Percentiles rank a stretch among this genome's conserved stretches.
These are phyloP conservation scores for Cotesia vestalis DNA, from an alignment of 1,140 invertebrate species.

Conservation along the genomic window DNA sequence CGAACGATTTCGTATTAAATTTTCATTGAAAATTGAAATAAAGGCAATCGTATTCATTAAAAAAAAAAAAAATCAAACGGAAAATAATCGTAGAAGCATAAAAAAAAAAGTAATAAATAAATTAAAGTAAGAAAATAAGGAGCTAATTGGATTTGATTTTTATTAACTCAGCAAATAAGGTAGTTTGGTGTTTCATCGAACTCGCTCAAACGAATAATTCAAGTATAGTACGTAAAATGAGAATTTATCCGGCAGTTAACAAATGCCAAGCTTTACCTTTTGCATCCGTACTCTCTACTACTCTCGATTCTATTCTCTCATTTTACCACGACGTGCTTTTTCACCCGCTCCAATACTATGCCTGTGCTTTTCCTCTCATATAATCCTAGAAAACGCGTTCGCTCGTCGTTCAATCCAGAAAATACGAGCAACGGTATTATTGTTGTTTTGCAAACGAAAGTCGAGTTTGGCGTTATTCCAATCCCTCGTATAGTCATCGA, in stretches of 20 bases:
- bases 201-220: slow-evolving; percentile 29
- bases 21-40: too few relatives aligned
- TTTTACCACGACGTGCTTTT: too few relatives aligned
- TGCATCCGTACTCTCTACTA: neutral
- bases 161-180: too few relatives aligned
- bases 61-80: too few relatives aligned
- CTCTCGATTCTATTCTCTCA: slow-evolving; percentile 11
- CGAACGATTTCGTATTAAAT: too few relatives aligned
- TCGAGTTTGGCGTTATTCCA: slow-evolving; percentile 40
- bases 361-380: slow-evolving; percentile 2
- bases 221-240: slow-evolving; percentile 36
- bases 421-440: slow-evolving; percentile 41
- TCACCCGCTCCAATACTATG: too few relatives aligned
- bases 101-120: too few relatives aligned
- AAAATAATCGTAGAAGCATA: too few relatives aligned
- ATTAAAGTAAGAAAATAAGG: too few relatives aligned
- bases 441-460: slow-evolving; percentile 38
- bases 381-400: slow-evolving; percentile 33
- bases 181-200: too few relatives aligned
- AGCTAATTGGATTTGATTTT: too few relatives aligned
- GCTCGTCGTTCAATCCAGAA: slow-evolving; percentile 32
- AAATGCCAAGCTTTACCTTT: slow-evolving; percentile 39
- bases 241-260: slow-evolving; percentile 42
- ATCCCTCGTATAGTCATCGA: neutral
- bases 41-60: too few relatives aligned